A percentile compares a stretch with the other conserved stretches of the same genome.
phyloP scores from a whole-genome alignment of 2,888 invertebrate genomes.

The Candidula unifasciata region DNA sequence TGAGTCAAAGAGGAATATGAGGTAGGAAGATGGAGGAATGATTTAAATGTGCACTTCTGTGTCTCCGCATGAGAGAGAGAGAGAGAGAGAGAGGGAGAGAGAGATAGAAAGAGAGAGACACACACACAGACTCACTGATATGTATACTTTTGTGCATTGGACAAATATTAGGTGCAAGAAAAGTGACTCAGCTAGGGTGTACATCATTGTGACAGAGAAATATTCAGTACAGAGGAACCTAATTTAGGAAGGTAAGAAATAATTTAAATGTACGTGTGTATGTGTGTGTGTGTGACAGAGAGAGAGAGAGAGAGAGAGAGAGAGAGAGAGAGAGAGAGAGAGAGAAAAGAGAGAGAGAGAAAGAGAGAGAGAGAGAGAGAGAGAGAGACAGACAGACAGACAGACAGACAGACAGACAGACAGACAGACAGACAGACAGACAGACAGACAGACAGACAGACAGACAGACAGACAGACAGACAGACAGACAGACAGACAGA shows the following conservation, averaged over 20 bases:
- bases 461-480: background rate
- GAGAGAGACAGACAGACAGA: background rate
- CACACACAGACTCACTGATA: no score
- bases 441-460: slow-evolving; percentile 5
- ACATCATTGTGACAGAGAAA: background rate
- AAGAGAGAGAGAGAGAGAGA: slow-evolving; percentile 10
- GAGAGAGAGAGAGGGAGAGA: background rate
- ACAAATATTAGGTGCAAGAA: background rate
- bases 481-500: background rate
- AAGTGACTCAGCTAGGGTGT: background rate
- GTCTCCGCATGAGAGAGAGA: no score
- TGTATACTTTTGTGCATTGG: background rate
- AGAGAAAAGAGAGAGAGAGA: slow-evolving; percentile 7
- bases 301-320: background rate
- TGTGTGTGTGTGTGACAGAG: no score
- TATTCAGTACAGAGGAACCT: no score
- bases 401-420: background rate
- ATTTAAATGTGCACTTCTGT: no score
- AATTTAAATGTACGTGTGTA: no score
- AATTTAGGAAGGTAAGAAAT: no score
- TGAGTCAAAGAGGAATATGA: no score
- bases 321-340: slow-evolving; percentile 8
- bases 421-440: no score
- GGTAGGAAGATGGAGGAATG: no score
- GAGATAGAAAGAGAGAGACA: background rate